Percentiles rank a stretch among this genome's conserved stretches.
Evolutionary conservation across 1,140 invertebrate species (phyloP).

Genomic region (Eriocheir sinensis): DNA sequence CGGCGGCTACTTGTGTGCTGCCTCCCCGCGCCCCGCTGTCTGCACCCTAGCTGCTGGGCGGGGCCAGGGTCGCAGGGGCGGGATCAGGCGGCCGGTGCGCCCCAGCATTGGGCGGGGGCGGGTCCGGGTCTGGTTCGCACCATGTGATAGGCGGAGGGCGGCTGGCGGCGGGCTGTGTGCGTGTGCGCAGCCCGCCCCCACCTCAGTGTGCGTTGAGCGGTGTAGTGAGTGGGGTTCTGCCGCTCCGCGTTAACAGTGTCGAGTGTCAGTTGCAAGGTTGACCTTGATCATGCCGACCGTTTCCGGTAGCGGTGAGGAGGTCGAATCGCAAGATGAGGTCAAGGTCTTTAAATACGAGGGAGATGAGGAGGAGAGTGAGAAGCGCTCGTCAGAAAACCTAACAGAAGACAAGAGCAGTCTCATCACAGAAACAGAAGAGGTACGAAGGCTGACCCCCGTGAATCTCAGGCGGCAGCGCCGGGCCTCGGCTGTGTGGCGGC

Average conservation of each 20-base stretch:
- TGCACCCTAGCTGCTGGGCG: slow-evolving; percentile 66
- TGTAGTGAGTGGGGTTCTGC: slow-evolving; percentile 77
- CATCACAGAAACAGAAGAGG: slow-evolving; percentile 79
- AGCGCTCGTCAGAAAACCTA: slow-evolving; percentile 79
- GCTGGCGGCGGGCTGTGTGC: slow-evolving; percentile 65
- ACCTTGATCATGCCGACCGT: slow-evolving; percentile 79
- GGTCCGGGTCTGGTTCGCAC: slow-evolving; percentile 26
- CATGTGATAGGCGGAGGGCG: slow-evolving; percentile 63
- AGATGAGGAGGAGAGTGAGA: slow-evolving; percentile 79
- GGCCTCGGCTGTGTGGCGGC: background rate
- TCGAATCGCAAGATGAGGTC: slow-evolving; percentile 79
- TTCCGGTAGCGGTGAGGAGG: slow-evolving; percentile 79
- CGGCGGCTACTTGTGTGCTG: slow-evolving; percentile 73
- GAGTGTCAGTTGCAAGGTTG: slow-evolving; percentile 78
- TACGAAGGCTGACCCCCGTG: slow-evolving; percentile 76
- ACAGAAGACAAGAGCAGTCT: slow-evolving; percentile 79
- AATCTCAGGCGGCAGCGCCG: slow-evolving; percentile 58
- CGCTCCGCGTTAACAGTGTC: slow-evolving; percentile 76
- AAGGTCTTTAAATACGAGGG: slow-evolving; percentile 79
- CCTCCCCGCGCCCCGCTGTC: slow-evolving; percentile 66
- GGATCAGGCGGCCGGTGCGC: background rate
- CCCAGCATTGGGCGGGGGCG: slow-evolving; percentile 57
- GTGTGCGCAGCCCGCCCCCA: slow-evolving; percentile 77
- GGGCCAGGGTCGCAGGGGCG: slow-evolving; percentile 39
- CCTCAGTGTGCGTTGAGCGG: slow-evolving; percentile 77